phyloP scores from a whole-genome alignment of 2,113 vertebrate genomes.

The Micronycteris hirsuta region DNA sequence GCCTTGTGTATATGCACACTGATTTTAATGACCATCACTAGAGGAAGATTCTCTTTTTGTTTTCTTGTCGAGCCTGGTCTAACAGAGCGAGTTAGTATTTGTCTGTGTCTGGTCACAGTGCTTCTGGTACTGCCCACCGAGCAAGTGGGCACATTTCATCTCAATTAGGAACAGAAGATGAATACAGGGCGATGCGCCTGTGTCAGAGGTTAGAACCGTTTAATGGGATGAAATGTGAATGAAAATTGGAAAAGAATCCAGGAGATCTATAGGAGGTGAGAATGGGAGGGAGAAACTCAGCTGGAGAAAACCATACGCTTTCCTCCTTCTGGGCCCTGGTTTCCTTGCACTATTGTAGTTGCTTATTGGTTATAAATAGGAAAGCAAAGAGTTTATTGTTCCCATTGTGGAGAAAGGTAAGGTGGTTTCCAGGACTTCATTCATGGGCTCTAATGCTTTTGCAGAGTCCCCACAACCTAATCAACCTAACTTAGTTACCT shows the following conservation, averaged over 20 bases:
- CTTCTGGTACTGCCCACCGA: constrained; percentile 21
- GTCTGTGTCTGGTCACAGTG: constrained; percentile 42
- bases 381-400: constrained; percentile 44
- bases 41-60: background rate
- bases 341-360: constrained; percentile 55
- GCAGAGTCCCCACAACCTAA: background rate
- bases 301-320: constrained; percentile 64
- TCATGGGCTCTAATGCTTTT: background rate
- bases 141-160: constrained; percentile 70
- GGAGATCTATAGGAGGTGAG: constrained; percentile 74
- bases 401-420: constrained; percentile 43
- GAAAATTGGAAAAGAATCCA: constrained; percentile 80
- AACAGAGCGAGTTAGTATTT: constrained; percentile 9
- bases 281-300: constrained; percentile 66
- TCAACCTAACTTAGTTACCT: constrained; percentile 6
- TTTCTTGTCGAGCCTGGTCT: constrained; percentile 12
- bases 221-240: constrained; percentile 79
- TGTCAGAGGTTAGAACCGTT: constrained; percentile 74
- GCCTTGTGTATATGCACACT: background rate
- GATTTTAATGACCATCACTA: background rate
- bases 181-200: constrained; percentile 66
- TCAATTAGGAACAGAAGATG: constrained; percentile 77
- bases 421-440: background rate
- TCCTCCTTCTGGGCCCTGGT: constrained; percentile 29
- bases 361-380: constrained; percentile 68